phyloP scores from a whole-genome alignment of 1,140 invertebrate genomes.

The Hyles vespertilio region DNA sequence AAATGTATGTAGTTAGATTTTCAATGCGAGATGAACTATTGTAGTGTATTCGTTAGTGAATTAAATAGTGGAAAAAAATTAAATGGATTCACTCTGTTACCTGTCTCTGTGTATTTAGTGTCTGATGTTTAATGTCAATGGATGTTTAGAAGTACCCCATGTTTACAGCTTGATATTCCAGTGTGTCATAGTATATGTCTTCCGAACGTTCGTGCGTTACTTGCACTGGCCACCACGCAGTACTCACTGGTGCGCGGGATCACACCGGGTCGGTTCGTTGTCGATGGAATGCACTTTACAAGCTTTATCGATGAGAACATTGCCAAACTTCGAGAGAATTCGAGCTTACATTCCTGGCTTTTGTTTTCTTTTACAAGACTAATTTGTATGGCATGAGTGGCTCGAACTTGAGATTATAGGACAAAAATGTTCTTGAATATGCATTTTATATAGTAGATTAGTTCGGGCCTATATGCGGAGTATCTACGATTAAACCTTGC shows the following conservation, averaged over 20 bases:
- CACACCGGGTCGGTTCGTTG: no score
- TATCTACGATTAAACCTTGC: no score
- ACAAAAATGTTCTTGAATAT: no score
- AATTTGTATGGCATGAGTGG: no score
- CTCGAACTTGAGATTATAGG: no score
- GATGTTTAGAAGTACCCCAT: no score
- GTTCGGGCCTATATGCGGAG: no score
- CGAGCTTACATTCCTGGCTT: slow-evolving; percentile 15
- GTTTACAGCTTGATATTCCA: not conserved
- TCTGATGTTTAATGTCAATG: not conserved
- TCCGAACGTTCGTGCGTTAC: not conserved
- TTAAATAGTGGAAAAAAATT: slow-evolving; percentile 15
- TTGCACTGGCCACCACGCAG: not conserved
- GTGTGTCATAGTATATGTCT: not conserved
- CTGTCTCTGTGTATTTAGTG: not conserved
- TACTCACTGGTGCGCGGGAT: not conserved
- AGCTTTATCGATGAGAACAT: slow-evolving; percentile 37
- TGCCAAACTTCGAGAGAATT: slow-evolving; percentile 40
- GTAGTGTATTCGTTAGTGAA: slow-evolving; percentile 39
- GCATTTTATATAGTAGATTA: no score
- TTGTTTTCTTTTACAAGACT: no score
- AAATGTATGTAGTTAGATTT: slow-evolving; percentile 50
- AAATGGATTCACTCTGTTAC: slow-evolving; percentile 3
- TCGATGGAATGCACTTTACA: slow-evolving; percentile 14
- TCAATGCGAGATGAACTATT: slow-evolving; percentile 51